Evolutionary conservation across 2,888 invertebrate species (phyloP).

Genomic region (Folsomia candida): DNA sequence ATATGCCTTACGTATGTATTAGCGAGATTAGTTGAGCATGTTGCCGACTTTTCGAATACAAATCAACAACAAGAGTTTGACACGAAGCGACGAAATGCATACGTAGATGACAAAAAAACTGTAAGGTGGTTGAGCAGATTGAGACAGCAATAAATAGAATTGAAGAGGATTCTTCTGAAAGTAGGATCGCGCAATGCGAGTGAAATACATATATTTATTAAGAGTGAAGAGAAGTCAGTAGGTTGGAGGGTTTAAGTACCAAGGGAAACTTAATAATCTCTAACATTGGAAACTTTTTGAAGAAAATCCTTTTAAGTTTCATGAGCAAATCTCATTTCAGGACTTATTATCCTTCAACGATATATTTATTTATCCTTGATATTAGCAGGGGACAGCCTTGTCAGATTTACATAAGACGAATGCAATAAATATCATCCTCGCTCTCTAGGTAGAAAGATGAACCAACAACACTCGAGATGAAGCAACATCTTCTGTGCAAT

Average conservation of each 20-base stretch:
- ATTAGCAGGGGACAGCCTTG: not conserved
- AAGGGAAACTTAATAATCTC: slow-evolving; percentile 17
- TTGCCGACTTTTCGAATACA: no score
- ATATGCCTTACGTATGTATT: no score
- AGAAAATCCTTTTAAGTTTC: slow-evolving; percentile 25
- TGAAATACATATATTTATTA: no score
- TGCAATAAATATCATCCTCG: slow-evolving; percentile 1
- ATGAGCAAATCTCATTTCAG: slow-evolving; percentile 13
- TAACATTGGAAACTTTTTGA: slow-evolving; percentile 7
- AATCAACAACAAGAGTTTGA: no score
- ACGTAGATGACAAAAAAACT: no score
- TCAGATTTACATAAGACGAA: not conserved
- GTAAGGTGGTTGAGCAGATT: no score
- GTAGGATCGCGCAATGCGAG: no score
- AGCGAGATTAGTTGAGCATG: no score
- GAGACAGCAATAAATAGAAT: no score
- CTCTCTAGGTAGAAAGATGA: not conserved
- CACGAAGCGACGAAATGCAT: no score
- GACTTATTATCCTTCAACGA: slow-evolving; percentile 8
- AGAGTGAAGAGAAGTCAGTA: no score
- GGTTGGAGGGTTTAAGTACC: slow-evolving; percentile 10
- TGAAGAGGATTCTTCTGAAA: no score
- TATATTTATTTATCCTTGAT: not conserved
- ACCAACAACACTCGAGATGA: not conserved
- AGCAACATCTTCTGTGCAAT: not conserved